phyloP scores from a whole-genome alignment of 30 jellyfish, hydroid and myxozoan genomes.

The Turritopsis rubra region DNA sequence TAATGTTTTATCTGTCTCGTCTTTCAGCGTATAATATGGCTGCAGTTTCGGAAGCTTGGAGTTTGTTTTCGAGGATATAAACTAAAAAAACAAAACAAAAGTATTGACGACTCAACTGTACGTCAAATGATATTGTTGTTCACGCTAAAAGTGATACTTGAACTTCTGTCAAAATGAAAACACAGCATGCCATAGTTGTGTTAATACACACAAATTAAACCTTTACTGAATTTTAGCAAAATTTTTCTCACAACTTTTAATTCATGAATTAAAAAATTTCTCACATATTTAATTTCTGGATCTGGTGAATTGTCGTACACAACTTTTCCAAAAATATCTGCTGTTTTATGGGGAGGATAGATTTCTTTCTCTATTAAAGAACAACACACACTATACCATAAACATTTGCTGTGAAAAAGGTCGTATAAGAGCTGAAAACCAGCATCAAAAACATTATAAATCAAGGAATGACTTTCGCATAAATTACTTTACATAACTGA shows the following conservation, averaged over 20 bases:
- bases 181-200: neutral
- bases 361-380: conserved; percentile 31
- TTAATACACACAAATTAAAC: neutral
- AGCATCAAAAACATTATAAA: neutral
- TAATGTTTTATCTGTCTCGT: conserved; percentile 56
- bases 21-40: conserved; percentile 56
- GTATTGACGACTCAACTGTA: neutral
- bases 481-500: no score
- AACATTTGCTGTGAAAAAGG: no score
- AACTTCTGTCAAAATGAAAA: neutral
- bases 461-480: no score
- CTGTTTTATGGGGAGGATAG: conserved; percentile 33
- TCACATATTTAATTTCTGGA: conserved; percentile 52
- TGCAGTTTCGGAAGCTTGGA: conserved; percentile 21
- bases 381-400: neutral
- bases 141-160: neutral
- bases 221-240: neutral
- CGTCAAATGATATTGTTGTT: neutral
- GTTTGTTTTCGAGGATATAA: conserved; percentile 44
- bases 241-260: neutral
- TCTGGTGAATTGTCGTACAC: conserved; percentile 77
- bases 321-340: conserved; percentile 61
- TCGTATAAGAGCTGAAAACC: neutral
- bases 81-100: conserved; percentile 30
- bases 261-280: neutral